Evolutionary conservation across 2,888 invertebrate genomes (phyloP), one percentile per base, ranked within the genome.

Genomic region (Desoria tigrina): DNA sequence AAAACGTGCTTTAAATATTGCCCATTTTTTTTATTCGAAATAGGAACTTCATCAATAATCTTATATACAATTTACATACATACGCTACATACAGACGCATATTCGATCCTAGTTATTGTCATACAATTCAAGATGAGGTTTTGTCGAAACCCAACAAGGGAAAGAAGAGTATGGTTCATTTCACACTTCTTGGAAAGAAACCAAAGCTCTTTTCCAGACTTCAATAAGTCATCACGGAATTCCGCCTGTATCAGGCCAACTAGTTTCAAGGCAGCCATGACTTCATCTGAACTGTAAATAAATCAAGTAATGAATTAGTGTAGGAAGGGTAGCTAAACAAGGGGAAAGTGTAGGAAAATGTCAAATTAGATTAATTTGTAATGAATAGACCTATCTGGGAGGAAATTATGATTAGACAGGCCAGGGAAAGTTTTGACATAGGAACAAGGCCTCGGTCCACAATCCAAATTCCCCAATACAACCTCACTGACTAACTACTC

Each of bases 211-310:
- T 71, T 63, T 21, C 68, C 68, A 55, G 72, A 72, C 28, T 72
- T 74, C 2, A 74, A 62, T 42, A 71, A 67, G 32, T 74, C 74
- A 55, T 74, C 74, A 57, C 72, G 71, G 27, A 72, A 69, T 9
- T 60, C 58, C n/a, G 71, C 66, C 53, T 65, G 57, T 18, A 58
- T 64, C 0, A 74, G 39, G 6, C 74, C 72, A 51, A 45, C 45
- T 6, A 4, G 32, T 9, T 21, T 45, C 51, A 26, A 16, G 9
- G 6, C 24, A 1, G 55, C n/a, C 21, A 45, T 14, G 27, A 65
- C 61, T 9, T 24, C 27, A 32, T 42, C 16, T 9, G 60, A 26
- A 26, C 59, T 60, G n/a, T 42, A 58, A 21, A 51, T 26, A 51
- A 51, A 51, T 26, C 14, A 51, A 45, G 45, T 45, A 9, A 16